phyloP scores from a whole-genome alignment of 2,113 vertebrate species.

The Ailurus styani region DNA sequence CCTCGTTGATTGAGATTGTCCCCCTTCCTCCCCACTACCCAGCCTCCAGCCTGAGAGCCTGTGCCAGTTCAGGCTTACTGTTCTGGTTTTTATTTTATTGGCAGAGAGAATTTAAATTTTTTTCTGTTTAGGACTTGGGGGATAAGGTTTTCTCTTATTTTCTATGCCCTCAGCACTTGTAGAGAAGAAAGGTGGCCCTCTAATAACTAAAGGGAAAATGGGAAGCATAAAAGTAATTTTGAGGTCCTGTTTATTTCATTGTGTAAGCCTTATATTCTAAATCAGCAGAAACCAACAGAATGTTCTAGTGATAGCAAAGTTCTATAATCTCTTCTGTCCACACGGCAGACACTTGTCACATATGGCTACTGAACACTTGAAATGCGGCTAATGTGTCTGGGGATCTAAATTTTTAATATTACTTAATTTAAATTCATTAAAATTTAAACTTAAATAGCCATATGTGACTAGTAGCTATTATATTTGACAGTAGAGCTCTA shows the following conservation, averaged over 20 bases:
- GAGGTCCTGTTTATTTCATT: neutral
- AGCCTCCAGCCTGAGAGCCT: neutral
- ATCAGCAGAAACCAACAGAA: neutral
- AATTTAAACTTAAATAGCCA: neutral
- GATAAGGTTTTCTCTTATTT: neutral
- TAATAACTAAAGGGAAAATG: neutral
- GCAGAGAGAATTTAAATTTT: neutral
- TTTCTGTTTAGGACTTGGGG: neutral
- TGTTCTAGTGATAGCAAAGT: neutral
- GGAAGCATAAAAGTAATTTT: neutral
- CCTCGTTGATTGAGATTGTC: neutral
- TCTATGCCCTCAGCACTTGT: neutral
- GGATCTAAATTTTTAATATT: neutral
- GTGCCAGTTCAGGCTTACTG: neutral
- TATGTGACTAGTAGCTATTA: neutral
- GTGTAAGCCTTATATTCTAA: neutral
- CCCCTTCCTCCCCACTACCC: neutral
- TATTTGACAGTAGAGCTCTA: neutral
- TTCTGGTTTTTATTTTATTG: neutral
- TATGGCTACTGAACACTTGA: neutral
- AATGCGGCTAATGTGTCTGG: neutral
- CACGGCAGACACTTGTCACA: neutral
- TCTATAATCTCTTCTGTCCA: neutral
- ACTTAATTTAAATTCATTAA: neutral
- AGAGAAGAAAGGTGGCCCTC: neutral